Evolutionary conservation across 2,113 vertebrate species (phyloP), one percentile per base, ranked within the genome.

Genomic region (Cromileptes altivelis): DNA sequence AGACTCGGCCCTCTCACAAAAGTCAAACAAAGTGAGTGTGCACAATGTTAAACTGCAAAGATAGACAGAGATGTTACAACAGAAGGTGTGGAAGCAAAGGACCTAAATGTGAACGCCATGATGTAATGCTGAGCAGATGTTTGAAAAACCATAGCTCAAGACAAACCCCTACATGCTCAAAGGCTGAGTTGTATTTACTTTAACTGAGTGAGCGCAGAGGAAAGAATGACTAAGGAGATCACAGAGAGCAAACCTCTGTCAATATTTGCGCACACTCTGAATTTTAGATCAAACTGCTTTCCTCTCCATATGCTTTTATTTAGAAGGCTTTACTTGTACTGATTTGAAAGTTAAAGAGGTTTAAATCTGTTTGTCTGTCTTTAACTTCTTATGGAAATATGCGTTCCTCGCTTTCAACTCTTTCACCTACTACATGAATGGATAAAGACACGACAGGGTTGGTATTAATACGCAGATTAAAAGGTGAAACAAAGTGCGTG

Each of bases 41-140:
- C 57, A 76, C 33, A 58, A n/a, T 73, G 45, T 45, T 19, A 47
- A 67, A 65, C 50, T 61, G 15, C 58, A 82, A 75, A 69, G 47
- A 84, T 74, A 7, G 21, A 19, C 33, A 85, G 56, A 81, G 6
- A 53, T 33, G 53, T 19, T n/a, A 58, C 42, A 52, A 78, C 30
- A 75, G 19, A 61, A 55, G 75, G 60, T 3, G 21, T 60, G 13
- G 45, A 57, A 49, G 64, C 67, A 75, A 70, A 79, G 49, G 45
- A 70, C 78, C 76, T 82, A 45, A 45, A 63, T 18, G 19, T 63
- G 42, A 82, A 47, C 30, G 45, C 14, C 40, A 79, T 83, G 79
- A 84, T 80, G 85, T 88, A 80, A 89, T 52, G 55, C 47, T 57
- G n/a, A 61, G 71, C 75, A 86, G 82, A 81, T 72, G 52, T 75